Conservation (phyloP, 37 sponge, comb jelly and placozoan species). For the Corticium candelabrum region DNA sequence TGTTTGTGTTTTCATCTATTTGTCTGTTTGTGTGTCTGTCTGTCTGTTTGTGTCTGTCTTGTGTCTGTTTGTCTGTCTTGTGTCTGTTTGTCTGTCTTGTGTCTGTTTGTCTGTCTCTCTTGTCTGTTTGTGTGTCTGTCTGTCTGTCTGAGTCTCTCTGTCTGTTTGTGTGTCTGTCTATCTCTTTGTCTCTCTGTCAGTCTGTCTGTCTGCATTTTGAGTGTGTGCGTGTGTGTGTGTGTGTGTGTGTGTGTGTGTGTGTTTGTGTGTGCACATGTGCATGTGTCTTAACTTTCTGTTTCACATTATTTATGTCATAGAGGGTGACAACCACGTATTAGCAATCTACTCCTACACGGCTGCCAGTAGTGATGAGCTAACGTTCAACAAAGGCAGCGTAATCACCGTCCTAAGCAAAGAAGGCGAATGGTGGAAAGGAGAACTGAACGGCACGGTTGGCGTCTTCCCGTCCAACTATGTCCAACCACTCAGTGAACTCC, state of each 20-base stretch:
- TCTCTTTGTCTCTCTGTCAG: too few relatives aligned
- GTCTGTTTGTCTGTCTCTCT: neutral
- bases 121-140: neutral
- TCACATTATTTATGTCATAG: neutral
- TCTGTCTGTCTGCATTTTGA: too few relatives aligned
- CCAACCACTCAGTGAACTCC: constrained; percentile 1
- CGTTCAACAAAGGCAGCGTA: constrained; percentile 76
- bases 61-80: too few relatives aligned
- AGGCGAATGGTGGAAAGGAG: constrained; percentile 74
- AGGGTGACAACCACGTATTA: neutral
- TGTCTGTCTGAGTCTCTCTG: neutral
- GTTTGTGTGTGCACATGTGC: too few relatives aligned
- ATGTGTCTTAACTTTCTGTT: neutral
- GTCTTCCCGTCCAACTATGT: constrained; percentile 81
- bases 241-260: too few relatives aligned
- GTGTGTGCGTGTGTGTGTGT: too few relatives aligned
- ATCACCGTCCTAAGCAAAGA: constrained; percentile 61
- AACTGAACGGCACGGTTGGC: constrained; percentile 39
- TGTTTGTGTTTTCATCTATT: too few relatives aligned
- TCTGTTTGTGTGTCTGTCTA: too few relatives aligned
- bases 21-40: too few relatives aligned
- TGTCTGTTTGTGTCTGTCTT: too few relatives aligned
- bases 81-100: neutral
- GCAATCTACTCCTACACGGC: constrained; percentile 35
- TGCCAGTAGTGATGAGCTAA: constrained; percentile 52